Evolutionary conservation across 1,140 invertebrate genomes (phyloP), one percentile per base, ranked within the genome.

Genomic region (Leptinotarsa lineolata): DNA sequence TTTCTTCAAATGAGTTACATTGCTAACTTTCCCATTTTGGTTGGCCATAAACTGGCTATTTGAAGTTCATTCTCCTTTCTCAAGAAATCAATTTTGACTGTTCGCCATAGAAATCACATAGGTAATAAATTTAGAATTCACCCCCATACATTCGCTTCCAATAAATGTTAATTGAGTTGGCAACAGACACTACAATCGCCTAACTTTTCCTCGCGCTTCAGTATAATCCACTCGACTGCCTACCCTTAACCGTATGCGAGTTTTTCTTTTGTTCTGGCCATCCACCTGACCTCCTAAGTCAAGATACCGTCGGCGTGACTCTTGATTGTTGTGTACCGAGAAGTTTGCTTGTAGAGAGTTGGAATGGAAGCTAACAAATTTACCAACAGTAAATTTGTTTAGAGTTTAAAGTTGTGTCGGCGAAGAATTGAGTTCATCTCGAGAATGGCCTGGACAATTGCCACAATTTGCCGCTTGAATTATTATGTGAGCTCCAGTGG

Each of bases 221-320:
- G 2, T 15, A 16, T 18, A 0, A 18, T 16, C 16, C 1, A 54
- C 16, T 54, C 48, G 48, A 54, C 48, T 54, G 48, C 48, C 13
- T 15, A 54, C 48, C n/a, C n/a, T 54, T n/a, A 16, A 18, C n/a
- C n/a, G n/a, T 54, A 16, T 18, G 15, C n/a, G 15, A 54, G 12
- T 13, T 54, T 18, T 54, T 54, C 48, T 54, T 54, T 54, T 54
- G 48, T 54, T 54, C 48, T 54, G 48, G 16, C 48, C 48, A n/a
- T 54, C 15, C n/a, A 54, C 48, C 16, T 54, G 48, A 54, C n/a
- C 48, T 54, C 48, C n/a, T 54, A n/a, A 54, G 48, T 54, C 48
- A 54, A n/a, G 16, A 15, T 54, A 54, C 15, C 16, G n/a, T n/a
- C 12, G 48, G 16, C 48, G 48, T 54, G 48, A 54, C 48, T 15